Evolutionary conservation across 2,888 invertebrate species (phyloP).

Genomic region (Tetramorium bicarinatum): DNA sequence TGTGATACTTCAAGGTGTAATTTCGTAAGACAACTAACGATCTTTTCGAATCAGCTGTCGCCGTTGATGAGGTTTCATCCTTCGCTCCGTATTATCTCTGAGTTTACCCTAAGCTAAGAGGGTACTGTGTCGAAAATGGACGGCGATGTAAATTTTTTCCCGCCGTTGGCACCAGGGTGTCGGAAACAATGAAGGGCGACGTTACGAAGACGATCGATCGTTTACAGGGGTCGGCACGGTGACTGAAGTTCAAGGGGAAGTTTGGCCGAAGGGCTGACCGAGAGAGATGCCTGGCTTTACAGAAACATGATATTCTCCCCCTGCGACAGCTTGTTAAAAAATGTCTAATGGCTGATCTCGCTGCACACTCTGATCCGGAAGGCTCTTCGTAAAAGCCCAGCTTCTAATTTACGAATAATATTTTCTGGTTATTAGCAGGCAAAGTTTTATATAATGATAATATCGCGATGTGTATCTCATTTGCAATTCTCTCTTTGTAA

Average conservation of each 20-base stretch:
- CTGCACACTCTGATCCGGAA: slow-evolving; percentile 67
- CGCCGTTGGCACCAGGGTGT: slow-evolving; percentile 71
- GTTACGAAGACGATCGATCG: slow-evolving; percentile 82
- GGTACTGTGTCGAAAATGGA: slow-evolving; percentile 42
- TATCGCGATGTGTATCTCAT: not conserved
- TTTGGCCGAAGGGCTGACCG: slow-evolving; percentile 48
- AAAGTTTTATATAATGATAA: slow-evolving; percentile 1
- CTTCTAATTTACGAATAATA: slow-evolving; percentile 61
- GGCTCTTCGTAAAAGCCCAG: slow-evolving; percentile 57
- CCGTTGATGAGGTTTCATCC: slow-evolving; percentile 36
- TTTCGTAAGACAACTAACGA: slow-evolving; percentile 30
- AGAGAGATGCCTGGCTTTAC: slow-evolving; percentile 74
- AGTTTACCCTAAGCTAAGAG: slow-evolving; percentile 31
- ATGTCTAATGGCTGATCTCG: slow-evolving; percentile 76
- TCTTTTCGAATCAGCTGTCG: slow-evolving; percentile 8
- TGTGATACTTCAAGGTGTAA: slow-evolving; percentile 4
- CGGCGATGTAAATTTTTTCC: slow-evolving; percentile 79
- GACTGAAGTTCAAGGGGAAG: slow-evolving; percentile 74
- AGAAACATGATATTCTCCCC: slow-evolving; percentile 82
- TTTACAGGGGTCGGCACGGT: slow-evolving; percentile 72
- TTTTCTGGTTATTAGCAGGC: not conserved
- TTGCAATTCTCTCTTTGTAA: slow-evolving; percentile 10
- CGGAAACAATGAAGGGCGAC: slow-evolving; percentile 80
- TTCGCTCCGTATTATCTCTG: slow-evolving; percentile 36
- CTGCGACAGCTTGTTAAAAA: slow-evolving; percentile 80